phyloP scores from a whole-genome alignment of 2,797 vertebrate species.

The Poecilia picta region DNA sequence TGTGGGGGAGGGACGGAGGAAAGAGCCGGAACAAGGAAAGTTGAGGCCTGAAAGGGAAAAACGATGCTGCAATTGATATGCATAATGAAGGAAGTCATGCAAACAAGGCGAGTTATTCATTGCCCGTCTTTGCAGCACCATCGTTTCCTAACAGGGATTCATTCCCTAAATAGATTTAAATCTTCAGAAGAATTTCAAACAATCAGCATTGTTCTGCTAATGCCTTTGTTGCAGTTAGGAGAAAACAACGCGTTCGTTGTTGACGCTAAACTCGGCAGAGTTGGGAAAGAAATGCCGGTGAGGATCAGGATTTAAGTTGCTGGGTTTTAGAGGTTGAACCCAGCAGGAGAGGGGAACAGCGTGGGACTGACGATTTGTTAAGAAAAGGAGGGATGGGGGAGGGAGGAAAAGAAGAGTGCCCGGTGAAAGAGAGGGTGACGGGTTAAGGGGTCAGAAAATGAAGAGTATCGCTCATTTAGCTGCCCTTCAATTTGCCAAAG shows the following conservation, averaged over 20 bases:
- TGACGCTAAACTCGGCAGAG: constrained; percentile 26
- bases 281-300: constrained; percentile 55
- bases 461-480: not conserved
- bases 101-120: constrained; percentile 36
- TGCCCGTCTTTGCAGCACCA: not conserved
- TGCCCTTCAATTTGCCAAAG: too few species aligned
- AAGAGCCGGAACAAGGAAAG: constrained; percentile 39
- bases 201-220: constrained; percentile 48
- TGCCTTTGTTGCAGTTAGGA: constrained; percentile 13
- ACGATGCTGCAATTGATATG: constrained; percentile 31
- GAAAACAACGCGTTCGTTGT: constrained; percentile 47
- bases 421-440: constrained; percentile 20
- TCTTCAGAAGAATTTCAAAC: constrained; percentile 36
- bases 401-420: constrained; percentile 7
- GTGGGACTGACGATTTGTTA: constrained; percentile 33
- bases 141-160: not conserved
- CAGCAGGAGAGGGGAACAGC: constrained; percentile 27
- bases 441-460: constrained; percentile 46
- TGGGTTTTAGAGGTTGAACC: constrained; percentile 51
- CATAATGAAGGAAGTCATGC: constrained; percentile 28
- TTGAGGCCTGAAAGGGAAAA: not conserved
- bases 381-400: constrained; percentile 9
- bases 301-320: constrained; percentile 50
- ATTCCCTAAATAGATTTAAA: constrained; percentile 14
- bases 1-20: not conserved